Base-by-base conservation (phyloP, 23 tunicate species). In the Trididemnum nubilum region DNA sequence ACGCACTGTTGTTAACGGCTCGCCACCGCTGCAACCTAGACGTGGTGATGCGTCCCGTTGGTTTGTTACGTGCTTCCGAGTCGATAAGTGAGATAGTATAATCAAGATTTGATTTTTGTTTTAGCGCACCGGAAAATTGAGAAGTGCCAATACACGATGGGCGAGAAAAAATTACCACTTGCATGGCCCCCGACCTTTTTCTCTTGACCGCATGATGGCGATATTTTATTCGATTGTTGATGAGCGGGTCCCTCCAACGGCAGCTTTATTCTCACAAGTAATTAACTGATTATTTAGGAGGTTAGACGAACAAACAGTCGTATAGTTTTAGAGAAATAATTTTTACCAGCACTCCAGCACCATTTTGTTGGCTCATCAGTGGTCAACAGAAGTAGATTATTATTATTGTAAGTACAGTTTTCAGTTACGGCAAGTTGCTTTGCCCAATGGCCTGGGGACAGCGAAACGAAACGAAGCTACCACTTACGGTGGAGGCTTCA, bases 151-250 rank as follows among this genome's bases (percentile, higher is more conserved):
- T 76, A 86, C 86, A 29, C 77, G 78, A 34, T 82, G 82, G 35
- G 88, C 75, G 28, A 67, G 51, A 36, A 83, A 86, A 51, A 85
- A 81, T 33, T 31, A 54, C 57, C 97, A 92, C 60, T 84, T 94
- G 1, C 79, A 64, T 26, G 98, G 98, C 15, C 98, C 98, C 2
- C 89, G 81, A 1, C 67, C 84, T 24, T 94, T 94, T 59, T 79
- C 95, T 0, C 82, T 94, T n/a, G 89, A 94, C 77, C 80, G 98
- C 69, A 36, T 94, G 88, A 94, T 94, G 94, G 95, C 98, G 31
- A 89, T 94, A 66, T 94, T 94, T 65, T 88, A 94, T 36, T 94
- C 98, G 2, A 89, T 94, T 31, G 89, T 92, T 25, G 98, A 88
- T 54, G 85, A 61, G 1, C 72, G 72, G 33, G 89, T 83, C 23